phyloP scores from a whole-genome alignment of 2,797 vertebrate genomes.

The Amazona ochrocephala region DNA sequence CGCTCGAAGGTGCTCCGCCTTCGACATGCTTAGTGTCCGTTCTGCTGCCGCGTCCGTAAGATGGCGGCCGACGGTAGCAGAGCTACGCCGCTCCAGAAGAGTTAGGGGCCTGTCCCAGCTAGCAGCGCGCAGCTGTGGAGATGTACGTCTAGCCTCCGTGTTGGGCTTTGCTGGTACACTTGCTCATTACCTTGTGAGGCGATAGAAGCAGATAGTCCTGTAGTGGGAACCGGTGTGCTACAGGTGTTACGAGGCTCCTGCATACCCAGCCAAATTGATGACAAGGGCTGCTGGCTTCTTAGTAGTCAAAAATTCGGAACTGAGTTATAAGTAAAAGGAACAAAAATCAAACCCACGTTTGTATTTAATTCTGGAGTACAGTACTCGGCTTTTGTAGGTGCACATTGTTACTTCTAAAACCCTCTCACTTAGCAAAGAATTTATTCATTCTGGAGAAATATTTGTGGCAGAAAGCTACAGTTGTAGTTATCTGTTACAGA shows the following conservation, averaged over 20 bases:
- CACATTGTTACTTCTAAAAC: background rate
- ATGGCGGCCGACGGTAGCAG: background rate
- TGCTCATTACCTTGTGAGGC: fast-evolving
- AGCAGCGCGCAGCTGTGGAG: fast-evolving
- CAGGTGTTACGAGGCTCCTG: fast-evolving
- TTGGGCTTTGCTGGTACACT: fast-evolving
- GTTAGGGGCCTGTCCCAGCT: background rate
- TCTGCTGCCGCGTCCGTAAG: background rate
- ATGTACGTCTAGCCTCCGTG: fast-evolving
- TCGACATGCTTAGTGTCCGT: fast-evolving
- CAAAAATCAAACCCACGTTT: background rate
- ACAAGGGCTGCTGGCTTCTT: no score
- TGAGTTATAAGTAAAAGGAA: background rate
- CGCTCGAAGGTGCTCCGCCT: fast-evolving
- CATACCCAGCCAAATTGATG: fast-evolving
- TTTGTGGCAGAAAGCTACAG: background rate
- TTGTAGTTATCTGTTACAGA: background rate
- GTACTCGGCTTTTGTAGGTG: background rate
- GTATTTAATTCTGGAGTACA: no score
- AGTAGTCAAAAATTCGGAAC: background rate
- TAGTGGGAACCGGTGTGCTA: fast-evolving
- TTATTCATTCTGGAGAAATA: fast-evolving
- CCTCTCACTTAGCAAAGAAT: no score
- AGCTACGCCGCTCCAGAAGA: background rate
- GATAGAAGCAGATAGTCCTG: fast-evolving